phyloP scores from a whole-genome alignment of 2,797 vertebrate genomes.

The Manis pentadactyla region DNA sequence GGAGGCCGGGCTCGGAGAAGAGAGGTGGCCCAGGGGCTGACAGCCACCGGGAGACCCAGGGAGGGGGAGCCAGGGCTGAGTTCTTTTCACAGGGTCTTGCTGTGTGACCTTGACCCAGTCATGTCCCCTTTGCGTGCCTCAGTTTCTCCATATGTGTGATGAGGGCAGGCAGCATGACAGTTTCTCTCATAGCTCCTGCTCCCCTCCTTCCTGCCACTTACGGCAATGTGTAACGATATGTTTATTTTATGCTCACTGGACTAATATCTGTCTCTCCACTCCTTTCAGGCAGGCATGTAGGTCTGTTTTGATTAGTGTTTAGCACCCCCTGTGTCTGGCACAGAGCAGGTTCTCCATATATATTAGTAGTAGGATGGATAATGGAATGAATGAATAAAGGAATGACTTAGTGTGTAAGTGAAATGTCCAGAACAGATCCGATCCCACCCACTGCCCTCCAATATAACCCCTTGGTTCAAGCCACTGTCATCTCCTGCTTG shows the following conservation, averaged over 20 bases:
- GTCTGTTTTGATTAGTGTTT: not conserved
- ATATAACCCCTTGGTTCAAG: fast-evolving
- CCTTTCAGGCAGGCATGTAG: not conserved
- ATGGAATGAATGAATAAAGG: not conserved
- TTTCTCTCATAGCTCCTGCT: fast-evolving
- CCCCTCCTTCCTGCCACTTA: not conserved
- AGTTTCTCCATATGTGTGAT: not conserved
- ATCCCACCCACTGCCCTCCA: fast-evolving
- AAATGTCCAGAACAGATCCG: not conserved
- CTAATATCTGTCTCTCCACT: not conserved
- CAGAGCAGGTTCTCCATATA: not conserved
- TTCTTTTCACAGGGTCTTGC: not conserved
- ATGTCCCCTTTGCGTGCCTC: not conserved
- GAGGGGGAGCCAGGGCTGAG: fast-evolving
- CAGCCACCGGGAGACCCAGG: not conserved
- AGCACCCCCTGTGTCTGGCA: not conserved
- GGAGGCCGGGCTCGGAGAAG: not conserved
- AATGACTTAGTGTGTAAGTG: not conserved
- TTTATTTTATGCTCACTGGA: not conserved
- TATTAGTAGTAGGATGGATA: too few species aligned
- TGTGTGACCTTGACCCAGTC: not conserved
- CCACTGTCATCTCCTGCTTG: not conserved
- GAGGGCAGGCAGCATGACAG: fast-evolving
- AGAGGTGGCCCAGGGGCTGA: not conserved
- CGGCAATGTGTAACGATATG: fast-evolving